These are phyloP conservation scores for Anagyrus pseudococci DNA, from an alignment of 2,888 invertebrate species.

Conservation along the genomic window DNA sequence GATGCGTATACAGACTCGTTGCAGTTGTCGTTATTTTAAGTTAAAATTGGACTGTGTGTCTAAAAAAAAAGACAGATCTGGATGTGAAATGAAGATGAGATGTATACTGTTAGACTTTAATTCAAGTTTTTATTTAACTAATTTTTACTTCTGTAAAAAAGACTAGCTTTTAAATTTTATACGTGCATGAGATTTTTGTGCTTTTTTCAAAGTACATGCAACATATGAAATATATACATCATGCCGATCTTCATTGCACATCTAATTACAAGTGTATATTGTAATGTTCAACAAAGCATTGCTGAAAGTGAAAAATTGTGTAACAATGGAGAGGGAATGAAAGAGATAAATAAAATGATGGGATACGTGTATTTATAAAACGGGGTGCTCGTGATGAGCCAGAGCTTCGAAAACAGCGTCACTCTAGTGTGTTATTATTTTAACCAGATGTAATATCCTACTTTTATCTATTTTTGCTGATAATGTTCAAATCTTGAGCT, in stretches of 20 bases:
- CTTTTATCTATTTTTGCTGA: conserved; percentile 53
- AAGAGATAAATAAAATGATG: too few species aligned
- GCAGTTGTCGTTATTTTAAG: conserved; percentile 28
- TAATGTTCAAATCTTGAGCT: conserved; percentile 47
- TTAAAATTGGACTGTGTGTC: conserved; percentile 33
- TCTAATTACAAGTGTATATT: conserved; percentile 22
- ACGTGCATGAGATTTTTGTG: neutral
- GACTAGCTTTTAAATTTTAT: neutral
- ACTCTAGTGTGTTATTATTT: conserved; percentile 34
- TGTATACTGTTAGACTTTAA: neutral
- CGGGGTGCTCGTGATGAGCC: too few species aligned
- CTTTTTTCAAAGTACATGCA: neutral
- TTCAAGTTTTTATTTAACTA: neutral
- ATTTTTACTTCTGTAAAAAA: conserved; percentile 5
- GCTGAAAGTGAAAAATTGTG: neutral
- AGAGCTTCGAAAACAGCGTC: conserved; percentile 23
- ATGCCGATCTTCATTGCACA: conserved; percentile 13
- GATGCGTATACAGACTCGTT: too few species aligned
- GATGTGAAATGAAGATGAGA: conserved; percentile 14
- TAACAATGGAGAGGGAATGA: too few species aligned
- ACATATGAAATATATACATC: conserved; percentile 4
- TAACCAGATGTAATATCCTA: conserved; percentile 40
- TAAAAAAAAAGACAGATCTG: conserved; percentile 16
- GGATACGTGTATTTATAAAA: too few species aligned
- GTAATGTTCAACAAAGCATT: conserved; percentile 2